Evolutionary conservation across 2,113 vertebrate genomes (phyloP), one percentile per base, ranked within the genome.

Genomic region (Pteropus alecto): DNA sequence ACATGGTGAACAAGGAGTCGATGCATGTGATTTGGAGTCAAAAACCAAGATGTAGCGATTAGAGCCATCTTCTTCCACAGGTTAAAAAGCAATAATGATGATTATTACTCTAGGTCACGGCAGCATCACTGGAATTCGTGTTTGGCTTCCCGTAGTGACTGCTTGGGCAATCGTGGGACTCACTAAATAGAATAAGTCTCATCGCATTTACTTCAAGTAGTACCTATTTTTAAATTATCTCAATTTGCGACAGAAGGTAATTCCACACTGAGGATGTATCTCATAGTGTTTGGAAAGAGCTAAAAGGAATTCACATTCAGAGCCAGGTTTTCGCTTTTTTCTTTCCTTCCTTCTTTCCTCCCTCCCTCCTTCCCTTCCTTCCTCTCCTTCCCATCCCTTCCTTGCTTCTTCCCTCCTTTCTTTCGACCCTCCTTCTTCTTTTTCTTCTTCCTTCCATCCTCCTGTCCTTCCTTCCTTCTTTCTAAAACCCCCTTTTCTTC

Each of bases 341-440:
- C 15, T 51, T 51, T 1, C n/a, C 10, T 19, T 13, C 16, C 26
- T 60, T 7, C 14, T 21, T 88, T 10, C 12, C 21, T 78, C 10
- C 61, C n/a, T 43, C 22, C n/a, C 7, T 76, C 8, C 15, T 18
- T n/a, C 6, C 22, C 13, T 9, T 22, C 84, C 11, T 19, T 3
- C 46, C 43, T 28, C 15, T 19, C 7, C 11, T 8, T 22, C 28
- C 22, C 38, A 2, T 2, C 15, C 28, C 22, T 12, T 28, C 26
- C 22, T 10, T 1, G 3, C 3, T 43, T 8, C 18, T 22, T 61
- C 1, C 21, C 3, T 7, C 0, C 14, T 0, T 1, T 4, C 6
- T 9, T 35, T 6, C 26, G 26, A 12, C 24, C 43, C 35, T 30
- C 21, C 26, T 35, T 24, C 7, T 8, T 30, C 26, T 35, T 30